Conservation (phyloP, 1,140 invertebrate species). For the Idris sp. region DNA sequence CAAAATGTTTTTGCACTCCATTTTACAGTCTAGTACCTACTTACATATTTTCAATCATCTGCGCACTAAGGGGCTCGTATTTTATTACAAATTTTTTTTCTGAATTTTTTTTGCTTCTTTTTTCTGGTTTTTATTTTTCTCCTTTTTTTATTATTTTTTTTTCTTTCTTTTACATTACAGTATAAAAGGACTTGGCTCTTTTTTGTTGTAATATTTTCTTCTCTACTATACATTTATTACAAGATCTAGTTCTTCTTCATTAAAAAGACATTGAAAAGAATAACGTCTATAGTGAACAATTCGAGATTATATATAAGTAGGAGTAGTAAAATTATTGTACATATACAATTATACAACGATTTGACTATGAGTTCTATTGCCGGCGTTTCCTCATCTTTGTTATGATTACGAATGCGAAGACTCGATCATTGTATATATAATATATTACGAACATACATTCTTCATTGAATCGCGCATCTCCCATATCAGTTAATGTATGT, state of each 20-base stretch:
- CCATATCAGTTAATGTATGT: constrained; percentile 20
- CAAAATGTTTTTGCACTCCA: constrained; percentile 31
- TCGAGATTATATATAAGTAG: constrained; percentile 55
- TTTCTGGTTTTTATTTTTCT: constrained; percentile 27
- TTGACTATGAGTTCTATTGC: constrained; percentile 49
- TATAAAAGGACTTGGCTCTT: constrained; percentile 54
- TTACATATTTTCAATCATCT: constrained; percentile 55
- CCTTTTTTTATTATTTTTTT: constrained; percentile 5
- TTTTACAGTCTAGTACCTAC: constrained; percentile 42
- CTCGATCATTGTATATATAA: constrained; percentile 46
- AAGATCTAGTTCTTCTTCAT: constrained; percentile 53
- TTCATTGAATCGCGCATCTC: constrained; percentile 23
- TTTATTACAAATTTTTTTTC: constrained; percentile 53
- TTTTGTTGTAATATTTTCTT: constrained; percentile 19
- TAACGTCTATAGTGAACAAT: constrained; percentile 51
- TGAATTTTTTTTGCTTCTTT: constrained; percentile 8
- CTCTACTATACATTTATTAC: constrained; percentile 60
- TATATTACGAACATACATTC: constrained; percentile 43
- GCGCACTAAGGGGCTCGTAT: constrained; percentile 44
- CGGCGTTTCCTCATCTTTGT: constrained; percentile 20
- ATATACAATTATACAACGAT: constrained; percentile 62
- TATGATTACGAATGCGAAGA: constrained; percentile 33
- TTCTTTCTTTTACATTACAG: constrained; percentile 43
- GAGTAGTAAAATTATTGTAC: constrained; percentile 61
- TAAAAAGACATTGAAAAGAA: constrained; percentile 59